A percentile compares a stretch with the other conserved stretches of the same genome.
Conservation (phyloP, 1,140 invertebrate species). For the Anastrepha obliqua region DNA sequence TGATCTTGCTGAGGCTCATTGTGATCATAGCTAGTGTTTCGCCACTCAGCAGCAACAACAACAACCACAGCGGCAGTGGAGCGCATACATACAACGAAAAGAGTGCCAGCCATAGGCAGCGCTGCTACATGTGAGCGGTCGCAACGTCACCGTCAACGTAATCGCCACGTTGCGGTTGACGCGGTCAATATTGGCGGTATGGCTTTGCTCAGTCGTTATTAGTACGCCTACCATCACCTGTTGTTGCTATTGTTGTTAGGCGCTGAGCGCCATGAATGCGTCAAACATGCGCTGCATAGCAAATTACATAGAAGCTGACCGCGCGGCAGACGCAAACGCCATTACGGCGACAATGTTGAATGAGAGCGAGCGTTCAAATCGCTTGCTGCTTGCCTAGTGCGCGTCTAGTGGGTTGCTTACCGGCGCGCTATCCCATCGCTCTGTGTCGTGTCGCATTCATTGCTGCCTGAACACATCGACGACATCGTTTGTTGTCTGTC, state of each 20-base stretch:
- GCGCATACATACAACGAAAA: not conserved
- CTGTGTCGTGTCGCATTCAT: not conserved
- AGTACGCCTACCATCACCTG: constrained; percentile 38
- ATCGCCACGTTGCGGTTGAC: no score
- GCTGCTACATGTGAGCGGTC: no score
- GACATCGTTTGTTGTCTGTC: not conserved
- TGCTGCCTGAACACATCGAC: not conserved
- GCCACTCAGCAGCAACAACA: not conserved
- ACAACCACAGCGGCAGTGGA: not conserved
- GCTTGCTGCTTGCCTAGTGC: not conserved
- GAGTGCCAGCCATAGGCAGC: not conserved
- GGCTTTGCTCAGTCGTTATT: not conserved
- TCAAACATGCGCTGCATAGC: constrained; percentile 4
- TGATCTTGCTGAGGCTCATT: not conserved
- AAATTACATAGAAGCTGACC: constrained; percentile 43
- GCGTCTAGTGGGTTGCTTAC: not conserved
- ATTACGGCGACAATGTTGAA: constrained; percentile 14
- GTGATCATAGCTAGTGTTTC: not conserved
- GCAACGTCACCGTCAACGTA: no score
- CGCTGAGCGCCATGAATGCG: not conserved
- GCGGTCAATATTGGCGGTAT: not conserved
- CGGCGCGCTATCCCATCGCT: not conserved
- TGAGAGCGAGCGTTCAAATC: not conserved
- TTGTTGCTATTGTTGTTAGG: not conserved
- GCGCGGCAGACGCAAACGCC: not conserved